These are phyloP conservation scores for Poecilia velifera DNA, from an alignment of 2,797 vertebrate genomes.

Conservation along the genomic window DNA sequence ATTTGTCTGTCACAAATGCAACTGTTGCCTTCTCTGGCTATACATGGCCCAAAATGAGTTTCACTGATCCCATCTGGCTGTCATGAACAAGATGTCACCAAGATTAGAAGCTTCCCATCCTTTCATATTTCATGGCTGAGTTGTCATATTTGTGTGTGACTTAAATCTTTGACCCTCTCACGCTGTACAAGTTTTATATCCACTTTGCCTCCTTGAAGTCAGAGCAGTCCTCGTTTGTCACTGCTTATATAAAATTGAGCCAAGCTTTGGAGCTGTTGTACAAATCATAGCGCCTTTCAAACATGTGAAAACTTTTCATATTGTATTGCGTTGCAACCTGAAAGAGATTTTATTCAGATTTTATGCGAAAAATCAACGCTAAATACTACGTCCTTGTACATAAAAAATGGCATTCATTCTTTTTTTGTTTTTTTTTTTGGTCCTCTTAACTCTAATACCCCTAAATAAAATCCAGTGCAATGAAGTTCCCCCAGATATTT, in stretches of 20 bases:
- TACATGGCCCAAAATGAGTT: conserved; percentile 71
- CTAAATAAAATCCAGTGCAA: neutral
- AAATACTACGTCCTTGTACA: neutral
- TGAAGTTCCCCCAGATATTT: neutral
- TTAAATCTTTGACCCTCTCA: conserved; percentile 66
- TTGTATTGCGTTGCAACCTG: neutral
- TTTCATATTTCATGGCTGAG: conserved; percentile 75
- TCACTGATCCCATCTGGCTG: conserved; percentile 77
- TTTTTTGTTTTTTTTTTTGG: neutral
- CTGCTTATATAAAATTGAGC: conserved; percentile 49
- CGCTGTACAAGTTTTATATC: conserved; percentile 66
- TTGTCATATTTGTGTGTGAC: conserved; percentile 69
- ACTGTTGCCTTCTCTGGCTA: conserved; percentile 69
- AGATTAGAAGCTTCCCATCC: conserved; percentile 75
- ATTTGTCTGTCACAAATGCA: conserved; percentile 78
- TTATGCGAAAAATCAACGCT: neutral
- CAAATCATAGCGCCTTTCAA: neutral
- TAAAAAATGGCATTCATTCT: neutral
- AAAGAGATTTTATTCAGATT: neutral
- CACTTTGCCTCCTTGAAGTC: conserved; percentile 51
- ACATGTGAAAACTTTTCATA: neutral
- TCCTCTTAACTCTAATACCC: neutral
- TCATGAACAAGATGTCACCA: conserved; percentile 68
- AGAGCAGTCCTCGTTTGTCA: conserved; percentile 45
- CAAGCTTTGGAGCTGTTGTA: conserved; percentile 39